Percentiles rank a stretch among this genome's conserved stretches.
Evolutionary conservation across 2,113 vertebrate genomes (phyloP).

Genomic region (Bambusicola thoracicus): DNA sequence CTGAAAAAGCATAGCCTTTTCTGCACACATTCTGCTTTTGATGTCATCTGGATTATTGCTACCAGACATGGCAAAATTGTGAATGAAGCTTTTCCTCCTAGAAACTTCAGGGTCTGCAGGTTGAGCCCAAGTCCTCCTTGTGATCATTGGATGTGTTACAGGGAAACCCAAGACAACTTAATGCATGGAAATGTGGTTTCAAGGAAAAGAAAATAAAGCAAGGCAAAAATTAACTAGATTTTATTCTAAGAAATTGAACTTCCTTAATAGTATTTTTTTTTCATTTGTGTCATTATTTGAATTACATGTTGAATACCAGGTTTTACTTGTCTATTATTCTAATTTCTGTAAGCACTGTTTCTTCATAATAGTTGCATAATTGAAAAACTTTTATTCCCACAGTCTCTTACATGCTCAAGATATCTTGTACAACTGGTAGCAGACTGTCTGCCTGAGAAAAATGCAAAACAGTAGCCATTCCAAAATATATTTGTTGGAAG

Average conservation of each 20-base stretch:
- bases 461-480: background rate
- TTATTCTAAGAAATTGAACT: background rate
- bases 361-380: background rate
- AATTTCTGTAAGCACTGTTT: background rate
- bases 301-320: background rate
- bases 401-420: background rate
- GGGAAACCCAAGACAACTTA: background rate
- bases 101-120: background rate
- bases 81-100: background rate
- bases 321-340: fast-evolving
- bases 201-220: background rate
- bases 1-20: background rate
- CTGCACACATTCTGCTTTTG: background rate
- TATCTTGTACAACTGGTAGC: background rate
- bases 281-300: background rate
- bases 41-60: background rate
- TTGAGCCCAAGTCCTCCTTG: background rate
- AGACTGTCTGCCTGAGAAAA: background rate
- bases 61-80: background rate
- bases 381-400: background rate
- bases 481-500: background rate
- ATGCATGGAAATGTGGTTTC: background rate
- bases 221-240: background rate
- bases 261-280: background rate
- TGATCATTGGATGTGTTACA: background rate